phyloP scores from a whole-genome alignment of 2,113 vertebrate species.

The Hydrochoerus hydrochaeris region DNA sequence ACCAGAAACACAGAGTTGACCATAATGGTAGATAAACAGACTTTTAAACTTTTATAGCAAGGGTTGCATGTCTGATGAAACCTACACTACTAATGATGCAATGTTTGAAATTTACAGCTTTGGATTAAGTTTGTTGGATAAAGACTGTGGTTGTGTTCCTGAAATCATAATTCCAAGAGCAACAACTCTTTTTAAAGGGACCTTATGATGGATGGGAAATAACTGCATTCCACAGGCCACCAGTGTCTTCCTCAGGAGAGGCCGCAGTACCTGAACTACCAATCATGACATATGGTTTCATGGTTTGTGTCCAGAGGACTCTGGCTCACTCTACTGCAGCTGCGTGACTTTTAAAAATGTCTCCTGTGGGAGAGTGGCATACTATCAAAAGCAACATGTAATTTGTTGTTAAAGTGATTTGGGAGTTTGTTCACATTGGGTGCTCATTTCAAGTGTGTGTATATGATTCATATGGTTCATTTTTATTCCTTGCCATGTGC shows the following conservation, averaged over 20 bases:
- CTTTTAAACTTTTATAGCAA: conserved; percentile 51
- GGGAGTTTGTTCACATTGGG: conserved; percentile 49
- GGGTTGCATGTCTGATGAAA: background rate
- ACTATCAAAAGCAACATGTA: conserved; percentile 17
- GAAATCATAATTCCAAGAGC: background rate
- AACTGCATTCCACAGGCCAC: background rate
- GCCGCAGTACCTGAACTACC: background rate
- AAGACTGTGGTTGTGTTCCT: background rate
- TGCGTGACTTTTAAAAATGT: conserved; percentile 46
- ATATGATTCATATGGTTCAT: conserved; percentile 40
- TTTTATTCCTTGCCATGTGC: conserved; percentile 66
- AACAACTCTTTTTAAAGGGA: conserved; percentile 11
- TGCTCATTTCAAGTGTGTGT: conserved; percentile 60
- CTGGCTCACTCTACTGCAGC: background rate
- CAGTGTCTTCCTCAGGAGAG: background rate
- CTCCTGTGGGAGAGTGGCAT: conserved; percentile 16
- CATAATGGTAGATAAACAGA: background rate
- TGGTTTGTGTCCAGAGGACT: conserved; percentile 10
- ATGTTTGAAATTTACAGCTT: conserved; percentile 31
- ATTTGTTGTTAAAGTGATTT: conserved; percentile 58
- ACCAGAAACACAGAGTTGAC: background rate
- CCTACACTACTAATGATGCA: conserved; percentile 32
- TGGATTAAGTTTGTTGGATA: conserved; percentile 1
- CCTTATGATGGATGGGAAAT: background rate
- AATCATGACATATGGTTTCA: background rate